These are phyloP conservation scores for Plumapathes pennacea DNA, from an alignment of 92 coral and sea anemone genomes.

Conservation along the genomic window DNA sequence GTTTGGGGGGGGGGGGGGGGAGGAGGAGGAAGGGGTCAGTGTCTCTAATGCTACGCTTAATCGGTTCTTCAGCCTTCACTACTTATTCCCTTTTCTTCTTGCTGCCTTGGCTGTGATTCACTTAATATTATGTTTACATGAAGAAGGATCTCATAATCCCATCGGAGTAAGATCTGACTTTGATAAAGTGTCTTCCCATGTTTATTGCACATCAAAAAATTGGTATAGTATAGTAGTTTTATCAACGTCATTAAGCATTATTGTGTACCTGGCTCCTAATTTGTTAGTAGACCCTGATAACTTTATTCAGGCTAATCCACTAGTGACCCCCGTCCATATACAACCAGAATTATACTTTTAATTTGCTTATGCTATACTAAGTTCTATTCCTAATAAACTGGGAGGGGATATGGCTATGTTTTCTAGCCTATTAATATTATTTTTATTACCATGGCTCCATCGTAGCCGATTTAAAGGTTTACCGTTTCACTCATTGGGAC, in stretches of 20 bases:
- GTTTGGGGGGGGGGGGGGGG: conserved; percentile 55
- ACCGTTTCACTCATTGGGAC: conserved; percentile 44
- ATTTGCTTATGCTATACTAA: conserved; percentile 49
- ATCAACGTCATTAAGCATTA: conserved; percentile 11
- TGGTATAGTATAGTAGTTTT: conserved; percentile 34
- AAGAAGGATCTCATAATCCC: conserved; percentile 47
- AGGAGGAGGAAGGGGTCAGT: too few species aligned
- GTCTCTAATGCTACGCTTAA: conserved; percentile 50
- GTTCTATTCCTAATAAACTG: conserved; percentile 54
- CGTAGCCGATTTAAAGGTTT: conserved; percentile 41
- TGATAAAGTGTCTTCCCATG: conserved; percentile 50
- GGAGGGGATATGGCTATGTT: conserved; percentile 53
- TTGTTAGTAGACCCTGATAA: conserved; percentile 48
- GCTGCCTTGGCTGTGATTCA: conserved; percentile 35
- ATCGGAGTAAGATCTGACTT: conserved; percentile 40
- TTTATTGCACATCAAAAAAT: conserved; percentile 48
- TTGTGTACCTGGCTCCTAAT: conserved; percentile 30
- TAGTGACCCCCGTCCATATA: conserved; percentile 49
- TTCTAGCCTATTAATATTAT: conserved; percentile 44
- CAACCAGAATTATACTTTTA: conserved; percentile 57
- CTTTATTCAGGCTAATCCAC: conserved; percentile 49
- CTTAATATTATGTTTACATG: conserved; percentile 42
- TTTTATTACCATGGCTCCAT: conserved; percentile 37
- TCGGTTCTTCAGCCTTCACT: conserved; percentile 44
- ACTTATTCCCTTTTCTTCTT: conserved; percentile 40